Base-by-base conservation (phyloP, 2,888 invertebrate genomes). In the Phortica magna region DNA sequence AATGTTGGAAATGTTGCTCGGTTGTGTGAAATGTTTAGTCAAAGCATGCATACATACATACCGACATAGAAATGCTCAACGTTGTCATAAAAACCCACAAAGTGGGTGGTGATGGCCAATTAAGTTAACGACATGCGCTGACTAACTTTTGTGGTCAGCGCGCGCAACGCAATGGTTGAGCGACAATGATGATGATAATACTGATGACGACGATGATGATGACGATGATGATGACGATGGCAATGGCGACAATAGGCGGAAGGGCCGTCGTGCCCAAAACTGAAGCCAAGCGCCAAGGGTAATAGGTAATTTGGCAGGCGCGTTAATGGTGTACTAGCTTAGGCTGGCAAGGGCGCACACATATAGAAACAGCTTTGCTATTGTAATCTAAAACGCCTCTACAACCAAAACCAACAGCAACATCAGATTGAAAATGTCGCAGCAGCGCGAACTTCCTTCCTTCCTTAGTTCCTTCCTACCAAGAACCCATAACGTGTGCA, bases 381-480 rank as follows among this genome's bases (percentile, higher is more conserved):
- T 89, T 89, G 89, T 89, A 89, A 89, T 87, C 85, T 84, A 85
- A 89, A 89, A 89, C 88, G 89, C 75, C 79, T 80, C 84, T 82
- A 82, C 59, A 14, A 48, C 61, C 7, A 61, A 61, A 43, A 43
- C 22, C 39, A 22, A 59, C n/a, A 19, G 6, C 59, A 59, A 59
- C 70, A 41, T 22, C 65, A 65, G 12, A 65, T 12, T 12, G 31
- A 14, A 75, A 79, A 74, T 75, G 78, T 76, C 76, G 73, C 72
- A 77, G 71, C 65, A 57, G 55, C 67, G 68, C 61, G 68, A 31
- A 31, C 43, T 70, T 70, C 76, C 76, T 79, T 61, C 75, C 78
- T 85, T 85, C 84, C 85, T 82, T 84, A 81, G 86, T 82, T 78
- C 78, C 80, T 75, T 77, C 78, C 77, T 68, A 67, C 5, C 12